These are phyloP conservation scores for Tribolium madens DNA, from an alignment of 1,140 invertebrate genomes.

Conservation along the genomic window DNA sequence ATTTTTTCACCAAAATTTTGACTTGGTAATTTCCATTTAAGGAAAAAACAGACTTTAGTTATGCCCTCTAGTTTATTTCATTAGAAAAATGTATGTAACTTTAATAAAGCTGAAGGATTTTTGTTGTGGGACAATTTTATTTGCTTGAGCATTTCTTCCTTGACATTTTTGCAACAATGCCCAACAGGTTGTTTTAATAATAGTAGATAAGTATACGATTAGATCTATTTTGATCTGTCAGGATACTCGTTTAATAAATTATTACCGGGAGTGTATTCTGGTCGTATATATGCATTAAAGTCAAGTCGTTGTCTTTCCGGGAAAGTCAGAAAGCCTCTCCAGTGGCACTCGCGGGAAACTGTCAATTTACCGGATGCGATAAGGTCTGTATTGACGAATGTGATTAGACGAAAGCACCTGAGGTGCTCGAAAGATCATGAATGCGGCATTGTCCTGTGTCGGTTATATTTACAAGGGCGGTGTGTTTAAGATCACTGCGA, in stretches of 20 bases:
- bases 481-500: conserved; percentile 29
- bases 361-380: conserved; percentile 40
- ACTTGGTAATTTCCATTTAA: too few species aligned
- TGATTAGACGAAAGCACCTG: conserved; percentile 39
- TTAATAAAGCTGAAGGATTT: too few species aligned
- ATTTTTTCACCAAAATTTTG: too few species aligned
- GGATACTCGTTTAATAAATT: conserved; percentile 4
- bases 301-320: conserved; percentile 3
- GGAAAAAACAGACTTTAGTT: too few species aligned
- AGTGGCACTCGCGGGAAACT: conserved; percentile 9
- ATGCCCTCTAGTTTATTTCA: too few species aligned
- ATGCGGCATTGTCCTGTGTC: conserved; percentile 32
- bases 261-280: background rate
- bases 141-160: too few species aligned
- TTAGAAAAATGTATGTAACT: too few species aligned
- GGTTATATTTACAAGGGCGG: conserved; percentile 41
- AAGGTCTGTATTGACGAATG: conserved; percentile 32
- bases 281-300: conserved; percentile 9
- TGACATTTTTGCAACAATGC: too few species aligned
- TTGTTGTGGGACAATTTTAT: too few species aligned
- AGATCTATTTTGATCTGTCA: conserved; percentile 2
- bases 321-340: conserved; percentile 20
- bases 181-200: background rate
- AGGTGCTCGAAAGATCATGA: conserved; percentile 40
- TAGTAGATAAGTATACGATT: background rate